Evolutionary conservation across 2,888 invertebrate species (phyloP).

Genomic region (Gymnoscelis rufifasciata): DNA sequence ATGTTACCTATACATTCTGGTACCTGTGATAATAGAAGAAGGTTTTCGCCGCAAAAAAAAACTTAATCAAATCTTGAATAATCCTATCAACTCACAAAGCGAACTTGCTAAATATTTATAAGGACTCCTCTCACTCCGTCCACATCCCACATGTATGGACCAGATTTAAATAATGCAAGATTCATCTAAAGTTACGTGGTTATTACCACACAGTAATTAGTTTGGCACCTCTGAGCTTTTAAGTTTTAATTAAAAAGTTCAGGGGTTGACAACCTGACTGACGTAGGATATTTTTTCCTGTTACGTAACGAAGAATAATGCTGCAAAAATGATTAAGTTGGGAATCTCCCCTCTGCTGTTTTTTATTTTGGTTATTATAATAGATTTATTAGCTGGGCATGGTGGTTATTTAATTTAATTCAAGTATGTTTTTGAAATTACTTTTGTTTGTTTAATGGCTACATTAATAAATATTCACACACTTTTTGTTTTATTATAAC

Average conservation of each 20-base stretch:
- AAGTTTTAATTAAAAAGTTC: conserved; percentile 14
- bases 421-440: no score
- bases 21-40: no score
- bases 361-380: background rate
- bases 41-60: no score
- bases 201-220: conserved; percentile 48
- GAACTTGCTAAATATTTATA: conserved; percentile 1
- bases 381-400: no score
- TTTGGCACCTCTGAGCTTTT: conserved; percentile 37
- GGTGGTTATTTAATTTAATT: no score
- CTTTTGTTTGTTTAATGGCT: no score
- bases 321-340: background rate
- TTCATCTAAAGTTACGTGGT: conserved; percentile 33
- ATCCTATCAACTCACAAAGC: background rate
- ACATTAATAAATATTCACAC: no score
- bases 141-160: background rate
- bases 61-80: background rate
- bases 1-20: no score
- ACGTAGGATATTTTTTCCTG: background rate
- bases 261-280: conserved; percentile 9
- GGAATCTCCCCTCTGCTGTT: background rate
- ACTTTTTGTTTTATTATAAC: no score
- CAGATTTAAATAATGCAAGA: conserved; percentile 28
- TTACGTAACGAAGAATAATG: background rate
- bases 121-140: background rate